Conservation (phyloP, 1,140 invertebrate genomes). For the Scaptomyza graminum region DNA sequence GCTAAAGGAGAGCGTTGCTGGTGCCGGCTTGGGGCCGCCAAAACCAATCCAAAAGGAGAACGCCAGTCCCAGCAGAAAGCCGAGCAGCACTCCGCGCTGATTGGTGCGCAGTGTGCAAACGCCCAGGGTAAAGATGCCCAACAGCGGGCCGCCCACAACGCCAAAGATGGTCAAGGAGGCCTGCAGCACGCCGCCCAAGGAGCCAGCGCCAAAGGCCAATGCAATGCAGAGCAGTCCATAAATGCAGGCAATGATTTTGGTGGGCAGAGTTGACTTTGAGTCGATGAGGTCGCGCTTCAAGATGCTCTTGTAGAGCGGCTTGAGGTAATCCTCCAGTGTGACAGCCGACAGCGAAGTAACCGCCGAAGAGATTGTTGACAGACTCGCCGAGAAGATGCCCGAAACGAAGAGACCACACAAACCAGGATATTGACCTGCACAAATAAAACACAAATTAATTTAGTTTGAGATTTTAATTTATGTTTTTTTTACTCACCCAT, state of each 20-base stretch:
- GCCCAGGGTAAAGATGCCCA: conserved; percentile 92
- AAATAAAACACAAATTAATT: background rate
- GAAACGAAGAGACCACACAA: conserved; percentile 93
- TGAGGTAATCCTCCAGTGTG: conserved; percentile 92
- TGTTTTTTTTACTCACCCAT: conserved; percentile 84
- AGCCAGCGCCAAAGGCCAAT: conserved; percentile 88
- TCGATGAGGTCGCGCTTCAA: conserved; percentile 65
- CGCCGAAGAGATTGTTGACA: conserved; percentile 93
- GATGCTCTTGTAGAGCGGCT: conserved; percentile 84
- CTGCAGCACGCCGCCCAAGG: conserved; percentile 89
- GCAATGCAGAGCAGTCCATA: conserved; percentile 89
- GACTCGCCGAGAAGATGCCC: conserved; percentile 92
- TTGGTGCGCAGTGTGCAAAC: conserved; percentile 88
- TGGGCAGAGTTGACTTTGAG: conserved; percentile 82
- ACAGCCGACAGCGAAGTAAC: conserved; percentile 93
- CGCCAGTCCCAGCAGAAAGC: conserved; percentile 87
- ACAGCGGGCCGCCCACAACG: conserved; percentile 90
- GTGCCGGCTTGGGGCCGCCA: conserved; percentile 89
- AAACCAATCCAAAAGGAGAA: conserved; percentile 94
- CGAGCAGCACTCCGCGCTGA: conserved; percentile 89
- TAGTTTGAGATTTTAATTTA: background rate
- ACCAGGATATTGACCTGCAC: conserved; percentile 86
- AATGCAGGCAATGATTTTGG: conserved; percentile 88
- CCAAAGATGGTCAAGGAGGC: conserved; percentile 91
- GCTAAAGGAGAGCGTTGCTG: conserved; percentile 85